Base-by-base conservation (phyloP, 1,140 invertebrate species). In the Procambarus virginalis region DNA sequence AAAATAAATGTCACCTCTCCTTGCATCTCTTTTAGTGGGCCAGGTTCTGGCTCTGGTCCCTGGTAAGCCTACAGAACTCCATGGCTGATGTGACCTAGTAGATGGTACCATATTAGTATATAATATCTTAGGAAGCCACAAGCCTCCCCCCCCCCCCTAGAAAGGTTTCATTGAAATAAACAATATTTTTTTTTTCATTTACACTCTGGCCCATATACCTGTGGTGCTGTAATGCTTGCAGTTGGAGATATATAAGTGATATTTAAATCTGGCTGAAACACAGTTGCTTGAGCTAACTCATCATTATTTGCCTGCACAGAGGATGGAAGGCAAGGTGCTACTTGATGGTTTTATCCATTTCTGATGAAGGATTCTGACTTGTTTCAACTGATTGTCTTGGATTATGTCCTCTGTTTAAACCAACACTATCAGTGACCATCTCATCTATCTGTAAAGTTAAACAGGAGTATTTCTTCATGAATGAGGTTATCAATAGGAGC, bases 231-330 rank as follows among this genome's bases (percentile, higher is more conserved):
- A 34, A 73, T 73, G 34, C 68, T 73, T 34, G 68, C n/a, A 48
- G 80, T 58, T 17, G 55, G 80, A 68, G 80, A 82, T 68, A 82
- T 68, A 60, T 68, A 82, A 68, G 80, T 51, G 51, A 82, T 82
- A 60, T 60, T 82, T 8, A 60, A 60, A n/a, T 82, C 80, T 22
- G 9, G 58, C 68, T 34, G 58, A n/a, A 45, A 82, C 9, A 82
- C 22, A 45, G 46, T n/a, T 20, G 80, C 10, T n/a, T 68, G 58
- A 45, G 58, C 55, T 48, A 82, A 34, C 68, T 82, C 80, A 68
- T 60, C 80, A 55, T 82, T 82, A 68, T 12, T 60, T 20, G 60
- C 34, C 60, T 82, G 80, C 46, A 46, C 46, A 48, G 60, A 55
- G 8, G 55, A 46, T n/a, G 20, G 80, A 34, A 46, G 60, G 60